phyloP scores from a whole-genome alignment of 35 echinoderm and acorn worm genomes.

The Chiridota heheva region DNA sequence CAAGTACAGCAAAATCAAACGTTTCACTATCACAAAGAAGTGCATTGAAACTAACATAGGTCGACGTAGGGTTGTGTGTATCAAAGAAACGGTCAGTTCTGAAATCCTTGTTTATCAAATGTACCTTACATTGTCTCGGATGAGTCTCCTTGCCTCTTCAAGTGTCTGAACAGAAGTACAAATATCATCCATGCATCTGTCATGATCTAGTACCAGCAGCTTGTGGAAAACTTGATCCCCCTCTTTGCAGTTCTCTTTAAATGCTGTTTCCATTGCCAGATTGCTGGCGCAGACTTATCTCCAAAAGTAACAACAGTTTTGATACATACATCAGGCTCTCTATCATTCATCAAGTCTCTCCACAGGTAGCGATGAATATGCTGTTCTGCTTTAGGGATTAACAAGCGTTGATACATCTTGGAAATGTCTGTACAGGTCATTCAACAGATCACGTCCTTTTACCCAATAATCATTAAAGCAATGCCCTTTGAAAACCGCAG shows the following conservation, averaged over 20 bases:
- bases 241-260: conserved; percentile 41
- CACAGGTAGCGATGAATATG: conserved; percentile 47
- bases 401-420: conserved; percentile 45
- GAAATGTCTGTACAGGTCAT: conserved; percentile 38
- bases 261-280: conserved; percentile 17
- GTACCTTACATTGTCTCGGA: conserved; percentile 14
- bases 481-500: conserved; percentile 36
- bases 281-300: conserved; percentile 49
- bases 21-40: too few relatives aligned
- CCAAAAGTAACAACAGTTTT: conserved; percentile 33
- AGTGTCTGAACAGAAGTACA: conserved; percentile 29
- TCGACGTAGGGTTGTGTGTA: too few relatives aligned
- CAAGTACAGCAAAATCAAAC: too few relatives aligned
- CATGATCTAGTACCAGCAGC: conserved; percentile 17
- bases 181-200: conserved; percentile 67
- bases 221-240: conserved; percentile 4
- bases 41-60: too few relatives aligned
- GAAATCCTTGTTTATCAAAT: too few relatives aligned
- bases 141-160: conserved; percentile 25
- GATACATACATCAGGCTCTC: conserved; percentile 24
- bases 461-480: conserved; percentile 54
- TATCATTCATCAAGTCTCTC: conserved; percentile 13
- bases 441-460: conserved; percentile 55
- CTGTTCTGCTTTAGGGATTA: conserved; percentile 29
- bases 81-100: too few relatives aligned